These are phyloP conservation scores for Paradoxurus hermaphroditus DNA, from an alignment of 2,113 vertebrate species.

Conservation along the genomic window DNA sequence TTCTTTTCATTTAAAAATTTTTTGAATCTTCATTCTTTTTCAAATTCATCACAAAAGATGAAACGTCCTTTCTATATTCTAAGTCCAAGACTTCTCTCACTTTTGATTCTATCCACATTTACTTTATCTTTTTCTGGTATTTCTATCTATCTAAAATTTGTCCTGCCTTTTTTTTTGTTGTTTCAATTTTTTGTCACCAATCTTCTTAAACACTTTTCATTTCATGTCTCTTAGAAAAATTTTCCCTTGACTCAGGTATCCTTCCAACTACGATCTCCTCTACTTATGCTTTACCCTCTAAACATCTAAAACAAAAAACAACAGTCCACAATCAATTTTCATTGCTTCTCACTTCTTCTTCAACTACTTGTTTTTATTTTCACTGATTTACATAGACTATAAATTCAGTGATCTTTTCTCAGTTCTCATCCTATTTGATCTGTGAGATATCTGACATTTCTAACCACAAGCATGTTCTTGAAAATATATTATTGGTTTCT, in stretches of 20 bases:
- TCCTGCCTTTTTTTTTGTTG: not conserved
- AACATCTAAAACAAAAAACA: not conserved
- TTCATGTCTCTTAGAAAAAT: not conserved
- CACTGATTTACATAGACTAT: not conserved
- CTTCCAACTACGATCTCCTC: not conserved
- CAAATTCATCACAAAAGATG: not conserved
- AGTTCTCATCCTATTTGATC: not conserved
- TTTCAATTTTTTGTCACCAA: not conserved
- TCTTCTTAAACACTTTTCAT: not conserved
- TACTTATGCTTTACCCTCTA: not conserved
- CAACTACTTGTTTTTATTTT: constrained; percentile 25
- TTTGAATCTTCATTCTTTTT: not conserved
- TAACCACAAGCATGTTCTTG: not conserved
- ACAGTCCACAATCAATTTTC: not conserved
- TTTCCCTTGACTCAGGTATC: not conserved
- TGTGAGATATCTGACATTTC: not conserved
- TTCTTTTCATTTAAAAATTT: not conserved
- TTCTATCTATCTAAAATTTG: not conserved
- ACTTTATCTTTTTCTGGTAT: not conserved
- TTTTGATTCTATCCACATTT: not conserved
- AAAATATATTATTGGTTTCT: not conserved
- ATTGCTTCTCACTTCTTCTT: not conserved
- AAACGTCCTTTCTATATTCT: not conserved
- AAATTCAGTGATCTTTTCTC: not conserved
- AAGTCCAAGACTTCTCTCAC: not conserved